Base-by-base conservation (phyloP, 1,140 invertebrate genomes). In the Platyscapa corneri region DNA sequence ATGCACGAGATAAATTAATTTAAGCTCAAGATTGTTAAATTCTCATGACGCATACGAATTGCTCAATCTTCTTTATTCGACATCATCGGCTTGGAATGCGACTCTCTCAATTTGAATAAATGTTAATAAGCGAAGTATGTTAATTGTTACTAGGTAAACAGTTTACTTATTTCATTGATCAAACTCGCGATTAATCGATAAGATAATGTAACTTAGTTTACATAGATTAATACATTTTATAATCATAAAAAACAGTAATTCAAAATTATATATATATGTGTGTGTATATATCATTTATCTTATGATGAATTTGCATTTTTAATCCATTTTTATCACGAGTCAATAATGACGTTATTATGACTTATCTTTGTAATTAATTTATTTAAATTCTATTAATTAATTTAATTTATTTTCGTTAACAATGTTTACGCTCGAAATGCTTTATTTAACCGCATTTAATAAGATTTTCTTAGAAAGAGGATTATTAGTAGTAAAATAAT, bases 1-100 rank as follows among this genome's bases (percentile, higher is more conserved):
- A 81, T 81, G 30, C 64, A n/a, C 18, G 42, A 46, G 78, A 81
- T 81, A 81, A 81, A 64, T 67, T 81, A 81, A 81, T 81, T 81
- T 32, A 81, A 49, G n/a, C 39, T 64, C 32, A 30, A 16, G 3
- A 56, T 64, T 64, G 64, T 34, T 27, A 3, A 12, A 64, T 39
- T 39, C 32, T 64, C 77, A 14, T 8, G 23, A 60, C 14, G 32
- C 37, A 78, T 78, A n/a, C 27, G 18, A 34, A 60, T 56, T 32
- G 56, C 32, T 64, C 20, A 12, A 76, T 53, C 37, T 76, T 53
- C n/a, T 76, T 32, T 46, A 46, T 75, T 75, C n/a, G 39, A 12
- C 46, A 75, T n/a, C 39, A n/a, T 2, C 8, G 5, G 7, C 3
- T 46, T 46, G 42, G 37, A n/a, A 30, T 46, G n/a, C 16, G 20